Evolutionary conservation across 2,113 vertebrate genomes (phyloP), one percentile per base, ranked within the genome.

Genomic region (Gallinago undulata): DNA sequence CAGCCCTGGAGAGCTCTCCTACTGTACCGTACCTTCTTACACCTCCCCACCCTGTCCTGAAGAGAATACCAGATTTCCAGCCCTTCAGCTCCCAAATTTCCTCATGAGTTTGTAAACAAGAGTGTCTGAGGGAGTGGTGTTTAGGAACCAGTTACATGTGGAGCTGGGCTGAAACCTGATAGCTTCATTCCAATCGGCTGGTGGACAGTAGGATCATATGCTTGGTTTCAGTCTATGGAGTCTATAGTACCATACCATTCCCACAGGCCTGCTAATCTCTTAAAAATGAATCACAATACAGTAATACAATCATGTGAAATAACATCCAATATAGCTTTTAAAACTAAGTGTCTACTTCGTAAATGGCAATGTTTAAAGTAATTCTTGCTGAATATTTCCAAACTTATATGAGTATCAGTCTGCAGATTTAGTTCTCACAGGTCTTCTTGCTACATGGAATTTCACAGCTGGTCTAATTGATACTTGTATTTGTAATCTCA

Each of bases 61-160:
- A 73, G 56, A 56, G 5, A 51, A 72, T 82, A 33, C 6, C 51
- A 64, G 47, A 57, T 64, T 80, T 90, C 48, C 64, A 93, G 84
- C 87, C 50, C 79, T 95, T 90, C 91, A 89, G 51, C 76, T 90
- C 85, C 91, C 88, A 91, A 10, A 93, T 95, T 97, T 96, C 92
- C 94, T 92, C 92, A 83, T 93, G 94, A 86, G 78, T 94, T 94
- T 96, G 56, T 70, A 50, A 94, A 92, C 89, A 95, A 94, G 89
- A 78, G 15, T 96, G 78, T 95, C 96, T 93, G 90, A 92, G 81
- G 69, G 60, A 81, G 53, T 75, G 76, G 9, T 95, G 33, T 39
- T 81, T 72, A 84, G 53, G 57, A 43, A 56, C 39, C 47, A 84
- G 76, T 74, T 73, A 19, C 3, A 7, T 8, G 19, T 33, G 27